These are phyloP conservation scores for Tholera decimalis DNA, from an alignment of 2,888 invertebrate species.

Conservation along the genomic window DNA sequence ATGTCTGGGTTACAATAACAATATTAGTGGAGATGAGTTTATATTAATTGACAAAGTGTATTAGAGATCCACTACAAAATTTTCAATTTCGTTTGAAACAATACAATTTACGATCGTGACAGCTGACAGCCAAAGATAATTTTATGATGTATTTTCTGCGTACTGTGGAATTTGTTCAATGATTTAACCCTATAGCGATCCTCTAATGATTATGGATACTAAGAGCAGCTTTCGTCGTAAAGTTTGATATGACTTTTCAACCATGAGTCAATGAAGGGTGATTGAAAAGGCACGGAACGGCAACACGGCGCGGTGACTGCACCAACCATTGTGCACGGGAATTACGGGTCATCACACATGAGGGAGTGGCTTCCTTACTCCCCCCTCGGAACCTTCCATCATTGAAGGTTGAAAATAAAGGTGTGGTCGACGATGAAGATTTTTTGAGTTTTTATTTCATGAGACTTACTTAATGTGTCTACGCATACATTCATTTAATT, in stretches of 20 bases:
- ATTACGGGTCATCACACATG: constrained; percentile 70
- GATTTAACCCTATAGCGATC: neutral
- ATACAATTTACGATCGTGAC: too few relatives aligned
- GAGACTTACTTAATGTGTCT: neutral
- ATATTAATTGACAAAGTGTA: neutral
- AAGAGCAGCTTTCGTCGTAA: neutral
- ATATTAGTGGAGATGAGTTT: neutral
- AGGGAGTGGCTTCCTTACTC: constrained; percentile 77
- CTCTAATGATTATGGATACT: neutral
- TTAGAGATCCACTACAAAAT: neutral
- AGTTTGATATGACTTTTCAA: constrained; percentile 21
- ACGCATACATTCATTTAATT: neutral
- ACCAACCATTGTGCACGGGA: constrained; percentile 75
- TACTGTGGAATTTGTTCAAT: neutral
- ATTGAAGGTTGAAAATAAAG: constrained; percentile 19
- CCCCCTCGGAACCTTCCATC: constrained; percentile 57
- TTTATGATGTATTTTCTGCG: neutral
- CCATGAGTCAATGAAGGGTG: constrained; percentile 30
- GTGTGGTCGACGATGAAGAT: neutral
- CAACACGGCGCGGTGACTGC: constrained; percentile 61
- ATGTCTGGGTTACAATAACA: neutral
- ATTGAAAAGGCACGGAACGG: constrained; percentile 53
- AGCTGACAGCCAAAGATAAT: neutral
- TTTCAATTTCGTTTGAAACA: neutral
- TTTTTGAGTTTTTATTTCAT: neutral